Evolutionary conservation across 2,113 vertebrate genomes (phyloP), one percentile per base, ranked within the genome.

Genomic region (Sclerurus mexicanus): DNA sequence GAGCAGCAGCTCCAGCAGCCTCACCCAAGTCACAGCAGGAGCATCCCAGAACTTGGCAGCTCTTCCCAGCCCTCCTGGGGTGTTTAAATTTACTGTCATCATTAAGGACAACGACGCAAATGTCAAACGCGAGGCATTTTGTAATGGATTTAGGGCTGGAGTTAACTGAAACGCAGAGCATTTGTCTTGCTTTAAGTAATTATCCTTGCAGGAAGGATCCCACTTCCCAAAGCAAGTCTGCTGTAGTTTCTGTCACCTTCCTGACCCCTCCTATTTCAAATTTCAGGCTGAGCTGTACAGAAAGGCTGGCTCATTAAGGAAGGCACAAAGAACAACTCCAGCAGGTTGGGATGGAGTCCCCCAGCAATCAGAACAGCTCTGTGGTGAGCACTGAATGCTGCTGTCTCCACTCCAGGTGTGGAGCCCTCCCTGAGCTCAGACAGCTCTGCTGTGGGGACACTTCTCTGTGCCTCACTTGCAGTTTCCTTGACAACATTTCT

Each of bases 401-500:
- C 83, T 62, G 85, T 19, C 50, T 59, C 89, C 44, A 53, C 69
- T 60, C 59, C 60, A 11, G 18, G 10, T 35, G 82, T 4, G 86
- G 66, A 95, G 89, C 75, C 87, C 31, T 4, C 71, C 73, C 71
- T 37, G 40, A 8, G 53, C 95, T 9, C 52, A 46, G 49, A 28
- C 85, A 31, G 86, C 81, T 89, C 64, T 66, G 84, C 80, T 28
- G 46, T 78, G 90, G 87, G 40, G 85, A 89, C 74, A 69, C 66
- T 71, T 39, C 8, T 75, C 74, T 69, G 74, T 85, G 76, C 58
- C 58, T 59, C 58, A 25, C 58, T 59, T 15, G 15, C 95, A 40
- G 89, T 75, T 96, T 90, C 95, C 94, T 90, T 92, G 94, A 82
- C 91, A 90, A 94, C 89, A 83, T 88, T 91, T 35, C 31, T 28